phyloP scores from a whole-genome alignment of 2,888 invertebrate genomes.

The Amblyteles armatorius region DNA sequence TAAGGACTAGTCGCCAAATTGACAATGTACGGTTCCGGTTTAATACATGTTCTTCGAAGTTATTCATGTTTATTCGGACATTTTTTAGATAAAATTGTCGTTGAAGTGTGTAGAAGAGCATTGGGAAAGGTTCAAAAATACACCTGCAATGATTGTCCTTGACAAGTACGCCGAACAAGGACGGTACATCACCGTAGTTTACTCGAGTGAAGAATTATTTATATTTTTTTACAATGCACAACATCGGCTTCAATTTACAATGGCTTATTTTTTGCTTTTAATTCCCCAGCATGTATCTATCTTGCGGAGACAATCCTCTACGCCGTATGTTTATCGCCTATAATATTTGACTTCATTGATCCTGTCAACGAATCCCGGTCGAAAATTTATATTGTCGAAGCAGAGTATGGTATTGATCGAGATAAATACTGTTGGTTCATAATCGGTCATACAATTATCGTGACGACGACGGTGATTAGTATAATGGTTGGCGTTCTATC shows the following conservation, averaged over 20 bases:
- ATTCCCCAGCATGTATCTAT: neutral
- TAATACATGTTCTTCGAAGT: too few species aligned
- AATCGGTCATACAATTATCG: constrained; percentile 19
- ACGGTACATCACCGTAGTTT: neutral
- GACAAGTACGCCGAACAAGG: neutral
- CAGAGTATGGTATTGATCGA: constrained; percentile 44
- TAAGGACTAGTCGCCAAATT: too few species aligned
- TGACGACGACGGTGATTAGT: neutral
- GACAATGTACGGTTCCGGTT: too few species aligned
- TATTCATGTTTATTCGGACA: too few species aligned
- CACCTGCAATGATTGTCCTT: neutral
- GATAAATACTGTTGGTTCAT: constrained; percentile 30
- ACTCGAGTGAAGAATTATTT: neutral
- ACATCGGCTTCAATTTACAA: neutral
- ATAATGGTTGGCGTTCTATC: neutral
- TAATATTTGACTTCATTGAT: constrained; percentile 13
- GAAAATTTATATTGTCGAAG: constrained; percentile 21
- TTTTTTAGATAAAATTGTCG: too few species aligned
- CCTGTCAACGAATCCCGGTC: constrained; percentile 30
- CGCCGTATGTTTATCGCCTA: neutral
- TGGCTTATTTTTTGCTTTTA: neutral
- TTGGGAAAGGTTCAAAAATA: neutral
- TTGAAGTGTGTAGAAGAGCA: too few species aligned
- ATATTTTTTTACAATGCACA: neutral
- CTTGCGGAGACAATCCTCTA: too few species aligned